Base-by-base conservation (phyloP, 30 jellyfish, hydroid and myxozoan species). In the Nemopilema nomurai region DNA sequence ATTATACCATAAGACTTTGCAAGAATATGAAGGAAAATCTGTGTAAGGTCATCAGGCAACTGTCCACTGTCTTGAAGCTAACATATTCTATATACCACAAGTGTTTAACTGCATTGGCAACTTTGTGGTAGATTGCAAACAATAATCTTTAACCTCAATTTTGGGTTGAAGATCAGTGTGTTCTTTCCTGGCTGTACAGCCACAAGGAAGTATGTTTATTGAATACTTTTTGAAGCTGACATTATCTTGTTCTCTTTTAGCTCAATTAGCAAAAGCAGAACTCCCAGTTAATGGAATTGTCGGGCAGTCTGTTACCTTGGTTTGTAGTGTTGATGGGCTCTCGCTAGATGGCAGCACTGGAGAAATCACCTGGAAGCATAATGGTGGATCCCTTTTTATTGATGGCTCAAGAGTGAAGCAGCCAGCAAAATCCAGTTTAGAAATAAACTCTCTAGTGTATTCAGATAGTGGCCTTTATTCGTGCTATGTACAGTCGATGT, bases 401-500 rank as follows among this genome's bases (percentile, higher is more conserved):
- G 93, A 84, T 62, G 72, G 83, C 32, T 57, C 29, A 18, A 84
- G 87, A 53, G 21, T 84, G 1, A 73, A 20, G 19, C 65, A 84
- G 76, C 67, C 78, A 4, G 63, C 87, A 84, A 62, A 62, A 18
- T 57, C 26, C 19, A 63, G 19, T 17, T 49, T 84, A 73, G 87
- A 63, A 49, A 33, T 84, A 23, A 84, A 49, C 28, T 41, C 66
- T 50, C 20, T 84, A 33, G 25, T 33, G 41, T 84, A 84, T 67
- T 20, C 83, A 20, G 93, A 84, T 29, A 57, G 85, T 66, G 93
- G 93, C 17, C 19, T 51, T 3, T 84, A 84, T 76, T 30, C 83
- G n/a, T 84, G 93, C 63, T 62, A 17, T 74, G 19, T 62, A 8
- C 78, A 71, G 19, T 31, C 79, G 53, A 65, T 21, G 25, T 41